phyloP scores from a whole-genome alignment of 2,888 invertebrate genomes.

The Phalera bucephala region DNA sequence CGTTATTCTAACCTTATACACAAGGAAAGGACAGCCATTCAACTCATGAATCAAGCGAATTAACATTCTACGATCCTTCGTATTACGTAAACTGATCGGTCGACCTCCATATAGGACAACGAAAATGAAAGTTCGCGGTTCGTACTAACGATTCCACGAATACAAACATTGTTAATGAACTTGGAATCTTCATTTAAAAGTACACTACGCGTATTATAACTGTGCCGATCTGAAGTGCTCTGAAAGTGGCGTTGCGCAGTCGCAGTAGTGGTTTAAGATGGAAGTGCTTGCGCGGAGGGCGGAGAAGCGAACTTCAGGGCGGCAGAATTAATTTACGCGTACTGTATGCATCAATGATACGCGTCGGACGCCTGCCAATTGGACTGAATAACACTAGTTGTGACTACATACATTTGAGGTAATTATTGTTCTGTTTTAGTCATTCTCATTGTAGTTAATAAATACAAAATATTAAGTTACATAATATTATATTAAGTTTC shows the following conservation, averaged over 20 bases:
- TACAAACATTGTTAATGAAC: slow-evolving; percentile 32
- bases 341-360: slow-evolving; percentile 32
- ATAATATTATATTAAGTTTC: slow-evolving; percentile 60
- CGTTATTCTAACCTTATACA: slow-evolving; percentile 7
- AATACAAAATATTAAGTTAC: slow-evolving; percentile 54
- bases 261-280: no score
- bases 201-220: no score
- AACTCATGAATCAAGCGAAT: slow-evolving; percentile 24
- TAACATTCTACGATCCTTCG: slow-evolving; percentile 7
- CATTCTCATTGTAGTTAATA: slow-evolving; percentile 45
- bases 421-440: slow-evolving; percentile 50
- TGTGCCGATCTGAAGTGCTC: no score
- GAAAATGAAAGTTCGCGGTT: slow-evolving; percentile 31
- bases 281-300: no score
- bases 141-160: slow-evolving; percentile 5
- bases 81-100: slow-evolving; percentile 14
- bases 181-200: slow-evolving; percentile 36
- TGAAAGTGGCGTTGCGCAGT: no score
- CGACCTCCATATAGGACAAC: slow-evolving; percentile 25
- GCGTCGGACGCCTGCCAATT: slow-evolving; percentile 53
- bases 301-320: no score
- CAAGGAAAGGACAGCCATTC: slow-evolving; percentile 24
- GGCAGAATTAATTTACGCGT: no score
- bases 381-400: slow-evolving; percentile 41
- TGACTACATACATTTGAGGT: slow-evolving; percentile 49